phyloP scores from a whole-genome alignment of 2,888 invertebrate species.

The Himalopsyche anomala region DNA sequence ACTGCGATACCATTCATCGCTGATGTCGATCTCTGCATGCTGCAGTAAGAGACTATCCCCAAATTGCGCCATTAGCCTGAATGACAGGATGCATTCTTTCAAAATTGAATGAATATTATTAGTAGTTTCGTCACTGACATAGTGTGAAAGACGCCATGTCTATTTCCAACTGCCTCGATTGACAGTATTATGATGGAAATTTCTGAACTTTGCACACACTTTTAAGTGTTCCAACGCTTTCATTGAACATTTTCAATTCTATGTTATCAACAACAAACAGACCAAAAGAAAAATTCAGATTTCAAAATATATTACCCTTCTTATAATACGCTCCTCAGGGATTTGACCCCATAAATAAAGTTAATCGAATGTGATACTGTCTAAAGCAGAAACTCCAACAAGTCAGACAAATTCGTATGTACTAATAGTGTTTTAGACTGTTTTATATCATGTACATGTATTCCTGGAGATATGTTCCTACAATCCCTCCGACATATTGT shows the following conservation, averaged over 20 bases:
- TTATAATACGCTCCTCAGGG: background rate
- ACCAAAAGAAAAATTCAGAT: conserved; percentile 28
- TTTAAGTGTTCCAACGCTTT: background rate
- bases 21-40: background rate
- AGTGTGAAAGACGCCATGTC: conserved; percentile 4
- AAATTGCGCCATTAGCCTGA: conserved; percentile 20
- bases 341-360: conserved; percentile 48
- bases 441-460: conserved; percentile 53
- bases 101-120: conserved; percentile 27
- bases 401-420: conserved; percentile 54
- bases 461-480: conserved; percentile 63
- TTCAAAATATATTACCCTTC: conserved; percentile 5
- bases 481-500: conserved; percentile 14
- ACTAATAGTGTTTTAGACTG: conserved; percentile 55
- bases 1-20: conserved; percentile 46
- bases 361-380: conserved; percentile 57
- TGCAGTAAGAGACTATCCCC: background rate
- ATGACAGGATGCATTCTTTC: background rate
- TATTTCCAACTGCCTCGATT: background rate
- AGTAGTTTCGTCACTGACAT: conserved; percentile 16
- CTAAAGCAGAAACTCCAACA: conserved; percentile 53
- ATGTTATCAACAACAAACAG: conserved; percentile 1
- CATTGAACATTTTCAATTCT: conserved; percentile 29
- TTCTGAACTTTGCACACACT: conserved; percentile 15
- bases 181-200: conserved; percentile 34